Evolutionary conservation across 2,113 vertebrate species (phyloP), one percentile per base, ranked within the genome.

Genomic region (Pogonocichla stellata): DNA sequence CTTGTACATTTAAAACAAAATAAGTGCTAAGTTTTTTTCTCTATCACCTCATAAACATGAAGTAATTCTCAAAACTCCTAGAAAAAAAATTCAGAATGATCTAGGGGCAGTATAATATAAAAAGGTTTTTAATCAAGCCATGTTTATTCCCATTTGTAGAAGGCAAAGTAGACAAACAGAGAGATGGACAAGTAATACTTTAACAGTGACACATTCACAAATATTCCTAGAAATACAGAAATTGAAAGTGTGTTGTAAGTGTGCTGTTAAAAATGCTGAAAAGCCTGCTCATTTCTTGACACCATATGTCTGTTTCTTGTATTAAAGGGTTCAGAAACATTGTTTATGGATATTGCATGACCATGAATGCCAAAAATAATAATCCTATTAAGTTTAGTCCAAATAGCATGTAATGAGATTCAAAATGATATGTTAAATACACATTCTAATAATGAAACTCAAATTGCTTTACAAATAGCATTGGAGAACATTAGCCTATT

Each of bases 381-480:
- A 97, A 96, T 96, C 92, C 89, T 90, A 96, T 96, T 96, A 96
- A 92, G 92, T 86, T 92, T 81, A 94, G 95, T 91, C 96, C 96
- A 96, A 96, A 97, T 95, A 97, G 94, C 92, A 94, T 96, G 93
- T 97, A 96, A 96, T 96, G 93, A 96, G 97, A 97, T 96, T 96
- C 95, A 93, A 95, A 96, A 95, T 93, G 96, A 96, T 97, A 97
- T 95, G 95, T 97, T 97, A 96, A 97, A 94, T 96, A 96, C 91
- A 95, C 94, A 95, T 91, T 96, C 94, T 94, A 97, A 96, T 96
- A 97, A 93, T 93, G 96, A 96, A 96, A 96, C 94, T 96, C 94
- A 97, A 97, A 97, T 97, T 97, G 96, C 94, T 96, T 97, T 94
- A 95, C 92, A 96, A 97, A 97, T 97, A 93, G 86, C 89, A 96